A percentile compares a stretch with the other conserved stretches of the same genome.
These are phyloP conservation scores for Helicoverpa assulta DNA, from an alignment of 2,888 invertebrate species.

Conservation along the genomic window DNA sequence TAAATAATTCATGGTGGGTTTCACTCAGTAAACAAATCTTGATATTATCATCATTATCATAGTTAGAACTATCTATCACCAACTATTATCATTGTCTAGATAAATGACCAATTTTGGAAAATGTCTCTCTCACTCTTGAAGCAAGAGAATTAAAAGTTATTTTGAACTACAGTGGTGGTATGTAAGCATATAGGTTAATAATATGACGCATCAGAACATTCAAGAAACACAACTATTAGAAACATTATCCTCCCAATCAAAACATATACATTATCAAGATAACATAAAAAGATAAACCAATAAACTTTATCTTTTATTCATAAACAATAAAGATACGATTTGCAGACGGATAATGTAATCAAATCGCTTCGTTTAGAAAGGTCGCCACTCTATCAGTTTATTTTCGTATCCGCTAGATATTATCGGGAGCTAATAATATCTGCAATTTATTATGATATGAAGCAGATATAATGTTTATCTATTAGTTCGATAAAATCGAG, in stretches of 20 bases:
- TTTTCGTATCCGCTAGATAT: constrained; percentile 21
- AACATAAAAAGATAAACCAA: not conserved
- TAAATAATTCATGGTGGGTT: not conserved
- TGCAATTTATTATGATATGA: constrained; percentile 4
- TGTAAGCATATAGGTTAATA: not conserved
- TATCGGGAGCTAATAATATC: constrained; percentile 5
- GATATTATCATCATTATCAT: too few relatives aligned
- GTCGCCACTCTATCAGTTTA: constrained; percentile 22
- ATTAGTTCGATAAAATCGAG: not conserved
- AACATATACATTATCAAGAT: constrained; percentile 4
- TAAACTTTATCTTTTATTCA: constrained; percentile 13
- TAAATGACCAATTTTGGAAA: too few relatives aligned
- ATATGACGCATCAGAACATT: not conserved
- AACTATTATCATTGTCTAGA: too few relatives aligned
- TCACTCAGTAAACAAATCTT: too few relatives aligned
- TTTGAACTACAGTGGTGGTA: too few relatives aligned
- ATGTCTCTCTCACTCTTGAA: too few relatives aligned
- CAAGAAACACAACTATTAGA: not conserved
- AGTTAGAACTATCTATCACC: too few relatives aligned
- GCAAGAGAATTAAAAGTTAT: not conserved
- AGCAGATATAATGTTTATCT: constrained; percentile 1
- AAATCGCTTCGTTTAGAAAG: constrained; percentile 16
- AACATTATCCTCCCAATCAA: not conserved
- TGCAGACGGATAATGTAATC: constrained; percentile 29
- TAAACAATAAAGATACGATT: constrained; percentile 33